phyloP scores from a whole-genome alignment of 2,888 invertebrate species.

The Xanthia togata region DNA sequence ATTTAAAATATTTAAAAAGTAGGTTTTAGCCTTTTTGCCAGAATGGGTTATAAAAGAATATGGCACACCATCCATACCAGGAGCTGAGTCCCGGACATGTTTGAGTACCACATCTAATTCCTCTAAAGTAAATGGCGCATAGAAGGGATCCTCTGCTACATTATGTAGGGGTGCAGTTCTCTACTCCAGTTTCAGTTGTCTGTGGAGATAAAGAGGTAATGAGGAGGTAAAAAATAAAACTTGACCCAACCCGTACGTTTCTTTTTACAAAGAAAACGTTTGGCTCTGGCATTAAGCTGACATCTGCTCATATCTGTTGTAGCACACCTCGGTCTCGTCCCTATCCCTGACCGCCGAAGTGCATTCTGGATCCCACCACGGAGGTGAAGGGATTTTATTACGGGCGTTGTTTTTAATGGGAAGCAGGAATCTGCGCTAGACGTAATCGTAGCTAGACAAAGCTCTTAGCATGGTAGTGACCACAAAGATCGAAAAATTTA shows the following conservation, averaged over 20 bases:
- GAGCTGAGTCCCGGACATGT: too few species aligned
- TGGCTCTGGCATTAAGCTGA: neutral
- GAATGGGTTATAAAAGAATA: too few species aligned
- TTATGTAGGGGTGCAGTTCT: neutral
- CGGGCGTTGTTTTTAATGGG: neutral
- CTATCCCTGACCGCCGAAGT: neutral
- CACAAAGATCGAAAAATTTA: neutral
- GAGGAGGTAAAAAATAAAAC: too few species aligned
- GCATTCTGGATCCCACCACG: slow-evolving; percentile 2
- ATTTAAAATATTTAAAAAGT: too few species aligned
- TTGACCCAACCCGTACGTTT: too few species aligned
- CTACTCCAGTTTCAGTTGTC: neutral
- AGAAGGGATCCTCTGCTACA: neutral
- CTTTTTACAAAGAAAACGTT: neutral
- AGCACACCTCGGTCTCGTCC: neutral
- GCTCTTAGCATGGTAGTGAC: neutral
- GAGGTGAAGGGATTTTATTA: neutral
- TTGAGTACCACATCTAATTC: too few species aligned
- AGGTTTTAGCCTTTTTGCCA: too few species aligned
- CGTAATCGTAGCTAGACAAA: neutral
- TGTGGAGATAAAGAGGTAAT: neutral
- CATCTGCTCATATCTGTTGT: slow-evolving; percentile 2
- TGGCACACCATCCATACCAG: too few species aligned
- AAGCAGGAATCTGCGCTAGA: neutral
- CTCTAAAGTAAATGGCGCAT: too few species aligned